Base-by-base conservation (phyloP, 2,797 vertebrate species). In the Sarcophilus harrisii region DNA sequence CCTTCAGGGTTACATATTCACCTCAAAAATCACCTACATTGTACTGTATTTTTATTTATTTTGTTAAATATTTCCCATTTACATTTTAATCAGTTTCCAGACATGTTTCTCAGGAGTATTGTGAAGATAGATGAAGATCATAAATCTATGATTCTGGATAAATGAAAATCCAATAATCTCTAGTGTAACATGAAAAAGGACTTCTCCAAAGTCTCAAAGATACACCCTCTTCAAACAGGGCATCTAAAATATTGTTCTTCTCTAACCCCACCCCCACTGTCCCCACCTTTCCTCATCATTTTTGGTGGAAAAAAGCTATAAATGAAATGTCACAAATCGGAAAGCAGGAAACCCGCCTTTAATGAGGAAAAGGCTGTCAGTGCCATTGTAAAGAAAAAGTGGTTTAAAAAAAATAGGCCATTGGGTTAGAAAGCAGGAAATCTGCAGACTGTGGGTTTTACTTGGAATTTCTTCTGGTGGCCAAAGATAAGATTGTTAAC, bases 351-450 rank as follows among this genome's bases (percentile, higher is more conserved):
- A 95, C 97, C 28, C 97, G 98, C 97, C 95, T 98, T 92, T 97
- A 98, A 98, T 97, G 98, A 99, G 99, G 99, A 99, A 99, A 99
- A 99, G 99, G 99, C 99, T 99, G 99, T 99, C 99, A 98, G 98
- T 99, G 99, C 99, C 99, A 98, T 99, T 99, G 98, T 99, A 98
- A 98, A 99, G 99, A 98, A 95, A 99, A 98, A 98, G 98, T 99
- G 99, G 99, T 99, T 54, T 54, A 30, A 57, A 54, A 99, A 99
- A 99, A 99, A 99, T 99, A 99, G 99, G 99, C 99, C 99, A 99
- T 98, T 99, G 99, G 99, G 99, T 99, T 99, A 99, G 99, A 99
- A 99, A 99, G 99, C 99, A 99, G 99, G 99, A 99, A 99, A 99
- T 99, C 99, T 99, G 99, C 93, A 97, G 99, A 99, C 99, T 99